Evolutionary conservation across 2,888 invertebrate genomes (phyloP).

Genomic region (Pachymerium ferrugineum): DNA sequence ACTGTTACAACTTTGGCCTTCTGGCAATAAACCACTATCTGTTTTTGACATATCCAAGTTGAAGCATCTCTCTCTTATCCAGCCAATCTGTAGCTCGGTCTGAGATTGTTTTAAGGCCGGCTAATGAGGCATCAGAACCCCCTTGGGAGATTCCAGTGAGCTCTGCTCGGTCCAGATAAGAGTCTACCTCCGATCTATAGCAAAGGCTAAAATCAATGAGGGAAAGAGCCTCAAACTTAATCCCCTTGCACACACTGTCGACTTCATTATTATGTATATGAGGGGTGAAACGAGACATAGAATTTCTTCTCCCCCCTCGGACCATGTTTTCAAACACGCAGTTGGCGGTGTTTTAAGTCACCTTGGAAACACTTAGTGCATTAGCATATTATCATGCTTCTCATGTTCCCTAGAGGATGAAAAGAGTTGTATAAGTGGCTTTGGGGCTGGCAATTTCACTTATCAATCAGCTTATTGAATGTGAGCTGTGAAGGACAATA

Average conservation of each 20-base stretch:
- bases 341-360: neutral
- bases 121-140: neutral
- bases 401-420: conserved; percentile 17
- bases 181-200: conserved; percentile 16
- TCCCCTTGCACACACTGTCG: conserved; percentile 1
- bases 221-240: conserved; percentile 1
- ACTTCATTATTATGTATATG: conserved; percentile 27
- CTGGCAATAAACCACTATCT: conserved; percentile 4
- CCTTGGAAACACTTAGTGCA: conserved; percentile 13
- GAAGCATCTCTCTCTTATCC: neutral
- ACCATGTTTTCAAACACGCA: neutral
- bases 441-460: conserved; percentile 17
- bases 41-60: neutral
- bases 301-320: neutral
- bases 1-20: neutral
- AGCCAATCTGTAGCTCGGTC: neutral
- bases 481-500: neutral
- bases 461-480: conserved; percentile 24
- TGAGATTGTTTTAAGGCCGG: conserved; percentile 17
- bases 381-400: conserved; percentile 13
- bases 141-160: conserved; percentile 2
- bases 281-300: conserved; percentile 18
- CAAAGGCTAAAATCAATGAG: conserved; percentile 18
- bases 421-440: conserved; percentile 20
- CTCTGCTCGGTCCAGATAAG: conserved; percentile 20